These are phyloP conservation scores for Varecia variegata DNA, from an alignment of 2,797 vertebrate genomes.

Conservation along the genomic window DNA sequence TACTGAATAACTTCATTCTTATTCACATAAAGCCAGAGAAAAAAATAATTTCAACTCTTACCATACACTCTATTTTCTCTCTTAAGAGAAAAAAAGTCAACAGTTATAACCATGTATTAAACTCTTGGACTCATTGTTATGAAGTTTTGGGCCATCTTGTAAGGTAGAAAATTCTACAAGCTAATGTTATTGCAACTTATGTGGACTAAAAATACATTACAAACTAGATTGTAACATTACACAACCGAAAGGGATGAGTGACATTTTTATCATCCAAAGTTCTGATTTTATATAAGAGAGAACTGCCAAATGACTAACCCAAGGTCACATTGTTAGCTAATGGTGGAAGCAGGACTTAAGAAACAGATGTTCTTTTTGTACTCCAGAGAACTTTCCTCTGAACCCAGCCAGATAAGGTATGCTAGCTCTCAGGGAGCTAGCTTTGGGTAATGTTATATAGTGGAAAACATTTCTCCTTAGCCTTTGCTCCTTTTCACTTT, in stretches of 20 bases:
- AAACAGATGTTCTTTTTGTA: background rate
- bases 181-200: background rate
- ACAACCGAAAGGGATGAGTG: background rate
- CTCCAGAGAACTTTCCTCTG: background rate
- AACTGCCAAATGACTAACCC: background rate
- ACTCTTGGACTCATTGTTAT: background rate
- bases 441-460: background rate
- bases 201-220: background rate
- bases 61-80: background rate
- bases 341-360: background rate
- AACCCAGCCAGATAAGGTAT: background rate
- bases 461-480: background rate
- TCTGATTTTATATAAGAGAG: background rate
- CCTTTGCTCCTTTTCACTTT: background rate
- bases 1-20: constrained; percentile 51
- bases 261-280: background rate
- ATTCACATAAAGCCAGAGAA: background rate
- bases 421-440: background rate
- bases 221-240: background rate
- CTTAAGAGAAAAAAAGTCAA: background rate
- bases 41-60: constrained; percentile 48
- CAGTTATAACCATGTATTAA: constrained; percentile 9
- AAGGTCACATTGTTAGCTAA: background rate
- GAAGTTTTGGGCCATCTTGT: background rate
- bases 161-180: background rate